A percentile compares a stretch with the other conserved stretches of the same genome.
These are phyloP conservation scores for Tetranychus urticae DNA, from an alignment of 1,140 invertebrate genomes.

Conservation along the genomic window DNA sequence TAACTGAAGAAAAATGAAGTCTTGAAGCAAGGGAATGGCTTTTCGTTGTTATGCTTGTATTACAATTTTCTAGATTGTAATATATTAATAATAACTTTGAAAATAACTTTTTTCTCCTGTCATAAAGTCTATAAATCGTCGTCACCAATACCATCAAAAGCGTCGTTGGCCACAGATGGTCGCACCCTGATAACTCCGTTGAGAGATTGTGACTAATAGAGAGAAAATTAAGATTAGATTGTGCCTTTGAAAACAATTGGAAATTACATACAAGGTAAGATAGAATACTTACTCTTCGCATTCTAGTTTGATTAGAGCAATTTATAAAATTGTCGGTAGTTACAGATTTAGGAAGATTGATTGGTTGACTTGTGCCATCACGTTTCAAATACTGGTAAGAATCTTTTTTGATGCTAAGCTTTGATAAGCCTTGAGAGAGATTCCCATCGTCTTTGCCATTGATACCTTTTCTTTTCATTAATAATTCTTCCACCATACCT, in stretches of 20 bases:
- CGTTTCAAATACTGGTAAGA: constrained; percentile 22
- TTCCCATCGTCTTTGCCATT: constrained; percentile 1
- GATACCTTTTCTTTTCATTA: constrained; percentile 46
- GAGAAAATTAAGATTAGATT: background rate
- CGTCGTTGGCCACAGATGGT: constrained; percentile 50
- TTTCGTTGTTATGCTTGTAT: too few species aligned
- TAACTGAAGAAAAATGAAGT: too few species aligned
- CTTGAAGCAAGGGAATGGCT: too few species aligned
- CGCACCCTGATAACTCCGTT: constrained; percentile 16
- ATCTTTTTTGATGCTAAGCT: constrained; percentile 3
- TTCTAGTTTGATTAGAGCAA: background rate
- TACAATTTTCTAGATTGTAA: too few species aligned
- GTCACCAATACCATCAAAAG: constrained; percentile 68
- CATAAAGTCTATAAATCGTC: constrained; percentile 40
- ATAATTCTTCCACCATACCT: constrained; percentile 76
- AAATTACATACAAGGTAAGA: background rate
- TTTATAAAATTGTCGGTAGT: constrained; percentile 5
- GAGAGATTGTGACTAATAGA: constrained; percentile 3
- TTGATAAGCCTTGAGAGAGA: constrained; percentile 8
- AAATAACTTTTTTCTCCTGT: too few species aligned
- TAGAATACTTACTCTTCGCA: background rate
- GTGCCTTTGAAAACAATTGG: background rate
- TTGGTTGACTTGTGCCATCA: constrained; percentile 21
- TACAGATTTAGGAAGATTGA: constrained; percentile 5
- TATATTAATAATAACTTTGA: too few species aligned